A percentile compares a stretch with the other conserved stretches of the same genome.
phyloP scores from a whole-genome alignment of 2,113 vertebrate genomes.

The Pica pica region DNA sequence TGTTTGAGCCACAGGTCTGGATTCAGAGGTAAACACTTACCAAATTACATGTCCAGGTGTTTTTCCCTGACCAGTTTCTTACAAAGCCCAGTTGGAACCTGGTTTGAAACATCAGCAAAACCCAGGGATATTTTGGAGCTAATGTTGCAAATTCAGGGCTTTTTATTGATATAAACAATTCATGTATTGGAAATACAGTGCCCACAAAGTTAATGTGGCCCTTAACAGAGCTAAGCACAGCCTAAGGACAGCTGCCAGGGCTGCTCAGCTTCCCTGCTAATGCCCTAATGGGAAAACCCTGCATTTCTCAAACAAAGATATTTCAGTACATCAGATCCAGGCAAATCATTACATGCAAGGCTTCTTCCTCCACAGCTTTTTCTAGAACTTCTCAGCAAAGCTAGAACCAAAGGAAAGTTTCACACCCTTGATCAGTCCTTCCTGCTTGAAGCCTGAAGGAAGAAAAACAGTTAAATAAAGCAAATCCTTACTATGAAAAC shows the following conservation, averaged over 20 bases:
- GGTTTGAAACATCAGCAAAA: background rate
- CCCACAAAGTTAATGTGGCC: background rate
- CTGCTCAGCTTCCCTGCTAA: background rate
- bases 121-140: background rate
- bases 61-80: background rate
- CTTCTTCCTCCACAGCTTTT: background rate
- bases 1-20: background rate
- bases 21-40: background rate
- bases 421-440: background rate
- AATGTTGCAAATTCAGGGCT: background rate
- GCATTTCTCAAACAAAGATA: background rate
- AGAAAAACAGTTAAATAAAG: background rate
- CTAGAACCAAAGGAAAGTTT: background rate
- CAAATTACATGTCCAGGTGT: background rate
- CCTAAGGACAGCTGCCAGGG: background rate
- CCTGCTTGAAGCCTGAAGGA: background rate
- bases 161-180: background rate
- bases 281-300: background rate
- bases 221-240: background rate
- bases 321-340: background rate
- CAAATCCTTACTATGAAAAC: background rate
- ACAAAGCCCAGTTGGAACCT: background rate
- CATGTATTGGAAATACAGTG: background rate
- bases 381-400: background rate
- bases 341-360: background rate